These are phyloP conservation scores for Dynastes hyllus DNA, from an alignment of 2,888 invertebrate species.

Conservation along the genomic window DNA sequence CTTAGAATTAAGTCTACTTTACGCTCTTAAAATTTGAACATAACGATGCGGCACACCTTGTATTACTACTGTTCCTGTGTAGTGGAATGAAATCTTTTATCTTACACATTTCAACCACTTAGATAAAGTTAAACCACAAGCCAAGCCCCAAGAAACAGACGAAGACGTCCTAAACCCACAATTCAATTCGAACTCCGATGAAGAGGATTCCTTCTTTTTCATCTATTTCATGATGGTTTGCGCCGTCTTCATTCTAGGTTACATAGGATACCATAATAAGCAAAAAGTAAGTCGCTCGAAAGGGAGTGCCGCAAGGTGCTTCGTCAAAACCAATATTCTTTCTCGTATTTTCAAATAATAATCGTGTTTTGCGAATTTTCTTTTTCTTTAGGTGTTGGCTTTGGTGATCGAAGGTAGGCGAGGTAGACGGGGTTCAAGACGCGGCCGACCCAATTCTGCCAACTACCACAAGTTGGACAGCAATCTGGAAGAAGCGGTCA, in stretches of 20 bases:
- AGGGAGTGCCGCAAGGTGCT: conserved; percentile 22
- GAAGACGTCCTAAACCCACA: conserved; percentile 51
- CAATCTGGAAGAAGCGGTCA: conserved; percentile 80
- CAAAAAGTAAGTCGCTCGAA: conserved; percentile 73
- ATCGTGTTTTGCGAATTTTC: no score
- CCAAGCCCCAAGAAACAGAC: conserved; percentile 55
- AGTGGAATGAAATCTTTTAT: background rate
- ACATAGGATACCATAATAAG: conserved; percentile 79
- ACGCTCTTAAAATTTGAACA: no score
- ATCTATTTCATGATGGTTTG: conserved; percentile 79
- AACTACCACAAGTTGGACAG: conserved; percentile 79
- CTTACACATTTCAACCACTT: background rate
- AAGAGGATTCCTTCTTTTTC: conserved; percentile 79
- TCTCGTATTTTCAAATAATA: no score
- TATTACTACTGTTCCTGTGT: background rate
- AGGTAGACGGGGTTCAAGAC: conserved; percentile 69
- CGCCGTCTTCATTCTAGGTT: conserved; percentile 76
- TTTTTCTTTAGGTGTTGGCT: conserved; percentile 75
- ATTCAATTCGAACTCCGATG: conserved; percentile 64
- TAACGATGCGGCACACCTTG: no score
- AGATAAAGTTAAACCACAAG: conserved; percentile 24
- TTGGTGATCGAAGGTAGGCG: conserved; percentile 77
- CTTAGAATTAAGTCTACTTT: no score
- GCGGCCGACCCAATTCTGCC: conserved; percentile 76
- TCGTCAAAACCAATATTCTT: background rate